These are phyloP conservation scores for Salarias fasciatus DNA, from an alignment of 2,797 vertebrate species.

Conservation along the genomic window DNA sequence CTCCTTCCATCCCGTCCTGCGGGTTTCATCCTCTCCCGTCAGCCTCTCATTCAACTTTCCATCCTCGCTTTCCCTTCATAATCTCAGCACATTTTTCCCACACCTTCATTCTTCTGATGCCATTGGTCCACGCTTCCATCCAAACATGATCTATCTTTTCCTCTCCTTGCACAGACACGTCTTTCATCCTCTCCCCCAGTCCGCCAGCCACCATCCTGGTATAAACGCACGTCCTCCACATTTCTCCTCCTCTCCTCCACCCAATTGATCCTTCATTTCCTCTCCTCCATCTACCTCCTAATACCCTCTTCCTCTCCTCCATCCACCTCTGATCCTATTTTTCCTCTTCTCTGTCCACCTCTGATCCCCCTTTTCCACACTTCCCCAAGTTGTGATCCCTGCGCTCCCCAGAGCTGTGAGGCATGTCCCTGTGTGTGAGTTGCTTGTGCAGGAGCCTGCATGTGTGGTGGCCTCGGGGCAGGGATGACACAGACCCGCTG, in stretches of 20 bases:
- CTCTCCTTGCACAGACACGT: slow-evolving; percentile 46
- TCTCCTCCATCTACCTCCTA: slow-evolving; percentile 59
- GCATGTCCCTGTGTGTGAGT: slow-evolving; percentile 74
- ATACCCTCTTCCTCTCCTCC: slow-evolving; percentile 66
- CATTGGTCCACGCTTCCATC: slow-evolving; percentile 29
- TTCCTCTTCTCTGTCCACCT: slow-evolving; percentile 71
- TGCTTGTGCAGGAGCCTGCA: slow-evolving; percentile 79
- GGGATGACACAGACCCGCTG: slow-evolving; percentile 86
- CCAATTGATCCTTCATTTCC: slow-evolving; percentile 71
- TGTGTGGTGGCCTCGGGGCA: slow-evolving; percentile 84
- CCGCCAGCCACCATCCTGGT: slow-evolving; percentile 14
- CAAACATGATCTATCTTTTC: slow-evolving; percentile 60
- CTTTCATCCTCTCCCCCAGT: slow-evolving; percentile 39
- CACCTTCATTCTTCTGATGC: slow-evolving; percentile 43
- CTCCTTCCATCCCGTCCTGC: slow-evolving; percentile 26
- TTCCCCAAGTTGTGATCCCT: slow-evolving; percentile 63
- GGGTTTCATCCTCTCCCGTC: neutral
- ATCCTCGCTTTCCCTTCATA: slow-evolving; percentile 31
- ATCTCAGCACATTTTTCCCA: slow-evolving; percentile 28
- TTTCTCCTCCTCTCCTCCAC: slow-evolving; percentile 45
- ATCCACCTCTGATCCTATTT: slow-evolving; percentile 75
- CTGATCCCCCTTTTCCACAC: slow-evolving; percentile 75
- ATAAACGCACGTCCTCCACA: slow-evolving; percentile 31
- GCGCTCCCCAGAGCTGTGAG: slow-evolving; percentile 61
- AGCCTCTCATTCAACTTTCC: slow-evolving; percentile 34